These are phyloP conservation scores for Lomographa bimaculata DNA, from an alignment of 2,888 invertebrate species.

Conservation along the genomic window DNA sequence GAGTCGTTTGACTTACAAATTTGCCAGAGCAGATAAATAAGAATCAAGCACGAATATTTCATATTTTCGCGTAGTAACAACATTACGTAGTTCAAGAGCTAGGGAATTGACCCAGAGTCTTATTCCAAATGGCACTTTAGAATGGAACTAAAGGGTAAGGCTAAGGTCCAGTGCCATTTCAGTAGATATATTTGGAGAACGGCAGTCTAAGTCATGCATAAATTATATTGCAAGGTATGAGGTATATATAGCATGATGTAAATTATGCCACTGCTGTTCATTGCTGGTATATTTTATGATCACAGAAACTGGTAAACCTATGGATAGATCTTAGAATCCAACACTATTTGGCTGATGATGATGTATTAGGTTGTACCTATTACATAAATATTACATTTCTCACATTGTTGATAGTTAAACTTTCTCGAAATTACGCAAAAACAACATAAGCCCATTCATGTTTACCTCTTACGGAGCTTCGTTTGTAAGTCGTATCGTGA, in stretches of 20 bases:
- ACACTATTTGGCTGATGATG: no score
- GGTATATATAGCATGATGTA: no score
- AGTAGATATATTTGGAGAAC: slow-evolving; percentile 8
- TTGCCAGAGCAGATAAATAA: no score
- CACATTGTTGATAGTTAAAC: slow-evolving; percentile 45
- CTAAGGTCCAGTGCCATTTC: slow-evolving; percentile 14
- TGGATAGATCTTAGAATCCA: no score
- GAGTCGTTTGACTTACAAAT: no score
- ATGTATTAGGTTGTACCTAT: no score
- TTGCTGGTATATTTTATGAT: no score
- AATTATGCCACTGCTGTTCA: no score
- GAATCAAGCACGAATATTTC: no score
- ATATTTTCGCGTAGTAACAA: background rate
- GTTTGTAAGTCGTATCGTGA: slow-evolving; percentile 39
- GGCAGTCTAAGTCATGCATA: slow-evolving; percentile 1
- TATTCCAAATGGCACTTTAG: slow-evolving; percentile 5
- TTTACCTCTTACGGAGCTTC: slow-evolving; percentile 50
- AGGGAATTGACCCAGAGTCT: slow-evolving; percentile 9
- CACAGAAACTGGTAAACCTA: no score
- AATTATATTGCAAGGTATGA: no score
- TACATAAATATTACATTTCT: slow-evolving; percentile 33
- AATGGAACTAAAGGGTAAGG: slow-evolving; percentile 10
- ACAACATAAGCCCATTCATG: slow-evolving; percentile 36
- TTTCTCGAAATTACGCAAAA: slow-evolving; percentile 61
- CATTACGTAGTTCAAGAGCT: slow-evolving; percentile 4